phyloP scores from a whole-genome alignment of 2,888 invertebrate species.

The Apotomis betuletana region DNA sequence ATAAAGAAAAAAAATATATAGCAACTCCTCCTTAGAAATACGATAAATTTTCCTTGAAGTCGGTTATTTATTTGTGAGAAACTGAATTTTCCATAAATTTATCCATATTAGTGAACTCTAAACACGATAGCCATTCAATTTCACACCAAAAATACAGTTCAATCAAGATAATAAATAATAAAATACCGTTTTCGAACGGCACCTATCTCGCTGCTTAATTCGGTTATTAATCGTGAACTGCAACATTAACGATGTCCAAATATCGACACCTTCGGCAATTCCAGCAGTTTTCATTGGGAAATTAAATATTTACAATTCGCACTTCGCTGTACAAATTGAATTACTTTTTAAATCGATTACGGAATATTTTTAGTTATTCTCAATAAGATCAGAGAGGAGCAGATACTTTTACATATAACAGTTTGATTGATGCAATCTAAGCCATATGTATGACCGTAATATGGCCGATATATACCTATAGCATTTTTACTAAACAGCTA shows the following conservation, averaged over 20 bases:
- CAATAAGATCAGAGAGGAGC: not conserved
- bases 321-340: constrained; percentile 3
- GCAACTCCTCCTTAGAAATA: no score
- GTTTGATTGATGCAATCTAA: no score
- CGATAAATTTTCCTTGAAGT: no score
- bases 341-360: not conserved
- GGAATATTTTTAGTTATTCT: not conserved
- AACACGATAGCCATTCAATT: not conserved
- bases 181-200: not conserved
- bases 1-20: no score
- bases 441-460: no score
- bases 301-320: constrained; percentile 12
- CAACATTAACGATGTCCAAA: constrained; percentile 5
- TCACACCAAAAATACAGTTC: not conserved
- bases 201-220: not conserved
- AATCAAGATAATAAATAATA: constrained; percentile 6
- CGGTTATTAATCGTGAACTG: constrained; percentile 14
- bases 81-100: no score
- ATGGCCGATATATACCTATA: no score
- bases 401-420: no score
- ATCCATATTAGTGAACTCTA: no score
- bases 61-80: no score
- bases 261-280: constrained; percentile 1
- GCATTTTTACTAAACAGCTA: no score
- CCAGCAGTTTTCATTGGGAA: constrained; percentile 1